Base-by-base conservation (phyloP, 2,888 invertebrate species). In the Coenonympha glycerion region DNA sequence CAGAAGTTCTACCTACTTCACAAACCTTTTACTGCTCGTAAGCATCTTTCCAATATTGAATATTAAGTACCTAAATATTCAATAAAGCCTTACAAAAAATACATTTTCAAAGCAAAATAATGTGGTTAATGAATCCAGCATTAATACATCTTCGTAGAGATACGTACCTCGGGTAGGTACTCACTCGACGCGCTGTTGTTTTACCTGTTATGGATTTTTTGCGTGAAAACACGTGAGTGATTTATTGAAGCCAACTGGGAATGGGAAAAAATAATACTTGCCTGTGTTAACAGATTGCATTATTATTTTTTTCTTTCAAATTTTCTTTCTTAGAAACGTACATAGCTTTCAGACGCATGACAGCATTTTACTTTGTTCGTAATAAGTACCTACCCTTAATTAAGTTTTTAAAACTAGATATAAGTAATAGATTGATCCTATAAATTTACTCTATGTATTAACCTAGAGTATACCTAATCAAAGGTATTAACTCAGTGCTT, bases 191-290 rank as follows among this genome's bases (percentile, higher is more conserved):
- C 52, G 57, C 53, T 59, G 57, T 57, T 56, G 53, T 58, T 57
- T 61, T 61, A 55, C 57, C 60, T 63, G 60, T 66, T 69, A 71
- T 71, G 66, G 68, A 72, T 73, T 74, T 77, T 78, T 75, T 71
- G 66, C 71, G 73, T 71, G 69, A 74, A 75, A 79, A 73, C 77
- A 75, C 70, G 71, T 79, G 79, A 82, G 77, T 82, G 80, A 82
- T 82, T 81, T 81, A 82, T 80, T 77, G 69, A 67, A 76, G 70
- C 69, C 80, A 55, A 69, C 68, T 61, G 82, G 79, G 82, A 78
- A 74, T 76, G 72, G 64, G 66, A 74, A 66, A 67, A 68, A 73
- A 71, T 61, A 73, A 77, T 72, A 68, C 69, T 71, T 69, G 73
- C 66, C 64, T 73, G 67, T 69, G 75, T 73, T 77, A 74, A 69